These are phyloP conservation scores for Cantharis lateralis DNA, from an alignment of 2,888 invertebrate species.

Conservation along the genomic window DNA sequence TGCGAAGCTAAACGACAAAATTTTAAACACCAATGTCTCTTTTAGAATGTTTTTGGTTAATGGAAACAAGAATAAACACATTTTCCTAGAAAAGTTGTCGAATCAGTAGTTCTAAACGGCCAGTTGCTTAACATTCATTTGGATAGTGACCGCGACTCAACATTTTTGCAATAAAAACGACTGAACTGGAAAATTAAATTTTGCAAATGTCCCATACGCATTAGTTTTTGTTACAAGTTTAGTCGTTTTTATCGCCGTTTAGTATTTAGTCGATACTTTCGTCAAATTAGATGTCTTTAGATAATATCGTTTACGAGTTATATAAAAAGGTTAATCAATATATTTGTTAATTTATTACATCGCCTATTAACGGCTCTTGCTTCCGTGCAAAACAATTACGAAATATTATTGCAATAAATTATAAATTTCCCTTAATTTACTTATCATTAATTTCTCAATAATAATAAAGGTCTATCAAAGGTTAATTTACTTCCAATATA, in stretches of 20 bases:
- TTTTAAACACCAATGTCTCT: neutral
- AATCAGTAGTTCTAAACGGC: slow-evolving; percentile 26
- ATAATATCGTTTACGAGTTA: slow-evolving; percentile 6
- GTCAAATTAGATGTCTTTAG: slow-evolving; percentile 30
- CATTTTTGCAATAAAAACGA: slow-evolving; percentile 52
- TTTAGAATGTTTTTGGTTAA: neutral
- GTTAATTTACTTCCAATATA: slow-evolving; percentile 42
- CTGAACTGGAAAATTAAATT: slow-evolving; percentile 56
- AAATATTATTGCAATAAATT: slow-evolving; percentile 18
- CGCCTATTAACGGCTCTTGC: neutral
- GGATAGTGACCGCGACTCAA: slow-evolving; percentile 36
- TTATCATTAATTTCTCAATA: slow-evolving; percentile 35
- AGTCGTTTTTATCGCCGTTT: slow-evolving; percentile 30
- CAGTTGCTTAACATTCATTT: slow-evolving; percentile 36
- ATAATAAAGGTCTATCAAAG: slow-evolving; percentile 39
- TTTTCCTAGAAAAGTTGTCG: slow-evolving; percentile 7
- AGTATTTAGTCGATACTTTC: slow-evolving; percentile 31
- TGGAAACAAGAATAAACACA: slow-evolving; percentile 9
- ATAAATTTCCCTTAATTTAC: slow-evolving; percentile 31
- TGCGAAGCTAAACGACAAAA: neutral
- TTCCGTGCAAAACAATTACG: neutral
- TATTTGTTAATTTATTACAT: neutral
- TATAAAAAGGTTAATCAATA: neutral
- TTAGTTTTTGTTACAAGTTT: slow-evolving; percentile 51
- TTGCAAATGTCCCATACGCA: slow-evolving; percentile 55